Base-by-base conservation (phyloP, 1,140 invertebrate genomes). In the Leptonema lineaticorne region DNA sequence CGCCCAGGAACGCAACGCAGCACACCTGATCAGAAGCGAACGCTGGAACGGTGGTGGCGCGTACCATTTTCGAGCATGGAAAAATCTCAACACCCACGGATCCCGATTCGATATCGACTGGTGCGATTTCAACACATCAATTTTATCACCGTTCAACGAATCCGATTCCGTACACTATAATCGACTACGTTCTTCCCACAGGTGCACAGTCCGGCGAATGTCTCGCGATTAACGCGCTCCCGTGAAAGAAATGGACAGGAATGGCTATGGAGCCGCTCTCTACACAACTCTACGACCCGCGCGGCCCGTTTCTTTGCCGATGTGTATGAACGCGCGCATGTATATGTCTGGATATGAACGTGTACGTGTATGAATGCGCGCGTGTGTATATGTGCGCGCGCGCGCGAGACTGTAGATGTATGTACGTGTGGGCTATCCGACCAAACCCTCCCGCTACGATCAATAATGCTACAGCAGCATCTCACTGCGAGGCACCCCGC, bases 381-480 rank as follows among this genome's bases (percentile, higher is more conserved):
- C 75, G 78, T 78, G 81, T 78, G 77, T 78, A 77, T 72, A 75
- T 76, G 78, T 77, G 28, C 75, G 75, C 74, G 75, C 77, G 78
- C 76, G 79, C 75, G 14, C 16, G n/a, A n/a, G n/a, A n/a, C n/a
- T n/a, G n/a, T n/a, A n/a, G n/a, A n/a, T 77, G 79, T 75, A 6
- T 27, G 77, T 80, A 78, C 73, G 76, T 78, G 79, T 76, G 75
- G 75, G 78, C 79, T 76, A 79, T 77, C 74, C 76, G 78, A 79
- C 77, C 76, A 79, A 77, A 80, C 79, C 80, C 81, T 79, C 78
- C 81, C 78, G 77, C 75, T 78, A 72, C 79, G 81, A 83, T 83
- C 81, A 83, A 83, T 83, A 83, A 81, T 79, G 81, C 81, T 83
- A 78, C 80, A 78, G 24, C 80, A 82, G 80, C 81, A 81, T 83